Evolutionary conservation across 92 coral and sea anemone species (phyloP), one percentile per base, ranked within the genome.

Genomic region (Epizoanthus rinbou): DNA sequence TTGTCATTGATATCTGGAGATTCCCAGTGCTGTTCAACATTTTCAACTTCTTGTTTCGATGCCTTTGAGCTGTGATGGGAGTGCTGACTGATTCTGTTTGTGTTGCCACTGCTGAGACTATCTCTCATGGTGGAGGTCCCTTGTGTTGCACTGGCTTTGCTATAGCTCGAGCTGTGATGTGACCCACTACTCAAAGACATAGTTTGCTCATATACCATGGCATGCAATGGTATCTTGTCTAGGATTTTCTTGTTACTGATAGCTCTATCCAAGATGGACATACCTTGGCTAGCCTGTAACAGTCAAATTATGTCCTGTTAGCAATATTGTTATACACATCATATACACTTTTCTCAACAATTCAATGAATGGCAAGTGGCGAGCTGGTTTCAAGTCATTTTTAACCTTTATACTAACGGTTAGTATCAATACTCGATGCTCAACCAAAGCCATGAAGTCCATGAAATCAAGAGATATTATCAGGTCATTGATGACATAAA

Each of bases 231-330:
- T 25, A 91, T 90, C 39, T 79, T 90, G 23, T 84, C 93, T 7
- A 78, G 76, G n/a, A 90, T 85, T 62, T 91, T 78, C 41, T 84
- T 91, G 47, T 87, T 89, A 35, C 86, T 94, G 31, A 93, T 93
- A 28, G 98, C 98, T 79, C 92, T 85, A 47, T 91, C 95, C 45
- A 93, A 89, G 68, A 93, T 93, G 17, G 98, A 93, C 67, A 91
- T 62, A 15, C 82, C 71, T 63, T 78, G 82, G n/a, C 82, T 69
- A 37, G 41, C 65, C 75, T 81, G 22, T 18, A 64, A 6, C 5
- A 19, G 24, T 3, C 18, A 11, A 63, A 21, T 18, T 11, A 5
- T 1, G 28, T 15, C 4, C 18, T 25, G 14, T 52, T 1, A 23
- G 64, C 79, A 73, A 5, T 14, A 47, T 54, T 54, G 16, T 25